Conservation (phyloP, 2,888 invertebrate genomes). For the Lasioglossum villosulum region DNA sequence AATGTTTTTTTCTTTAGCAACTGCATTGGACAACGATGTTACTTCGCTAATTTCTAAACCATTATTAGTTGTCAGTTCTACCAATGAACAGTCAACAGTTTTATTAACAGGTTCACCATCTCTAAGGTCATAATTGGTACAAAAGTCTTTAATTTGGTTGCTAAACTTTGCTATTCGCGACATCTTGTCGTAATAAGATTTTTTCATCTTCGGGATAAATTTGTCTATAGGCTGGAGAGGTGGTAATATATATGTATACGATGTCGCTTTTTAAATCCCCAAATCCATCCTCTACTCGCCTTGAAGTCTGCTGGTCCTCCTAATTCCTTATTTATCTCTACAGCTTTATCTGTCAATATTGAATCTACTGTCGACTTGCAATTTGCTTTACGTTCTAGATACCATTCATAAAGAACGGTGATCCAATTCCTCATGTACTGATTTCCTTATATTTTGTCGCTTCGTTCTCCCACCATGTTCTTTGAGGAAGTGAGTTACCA, state of each 20-base stretch:
- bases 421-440: not conserved
- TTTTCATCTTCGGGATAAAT: not conserved
- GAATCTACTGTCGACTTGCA: not conserved
- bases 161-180: not conserved
- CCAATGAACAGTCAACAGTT: not conserved
- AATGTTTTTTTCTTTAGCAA: not conserved
- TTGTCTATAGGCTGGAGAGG: not conserved
- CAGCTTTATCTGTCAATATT: not conserved
- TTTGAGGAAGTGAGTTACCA: slow-evolving; percentile 5
- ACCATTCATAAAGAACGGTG: not conserved
- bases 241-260: not conserved
- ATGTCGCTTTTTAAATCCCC: not conserved
- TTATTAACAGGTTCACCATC: not conserved
- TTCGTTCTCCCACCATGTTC: not conserved
- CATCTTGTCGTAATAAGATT: not conserved
- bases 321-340: not conserved
- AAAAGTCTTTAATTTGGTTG: not conserved
- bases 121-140: not conserved
- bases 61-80: not conserved
- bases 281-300: not conserved
- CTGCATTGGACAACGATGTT: not conserved
- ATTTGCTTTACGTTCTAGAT: not conserved
- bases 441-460: not conserved
- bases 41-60: not conserved
- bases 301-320: not conserved